Percentiles rank a stretch among this genome's conserved stretches.
These are phyloP conservation scores for Ectemnius cavifrons DNA, from an alignment of 2,888 invertebrate species.

Conservation along the genomic window DNA sequence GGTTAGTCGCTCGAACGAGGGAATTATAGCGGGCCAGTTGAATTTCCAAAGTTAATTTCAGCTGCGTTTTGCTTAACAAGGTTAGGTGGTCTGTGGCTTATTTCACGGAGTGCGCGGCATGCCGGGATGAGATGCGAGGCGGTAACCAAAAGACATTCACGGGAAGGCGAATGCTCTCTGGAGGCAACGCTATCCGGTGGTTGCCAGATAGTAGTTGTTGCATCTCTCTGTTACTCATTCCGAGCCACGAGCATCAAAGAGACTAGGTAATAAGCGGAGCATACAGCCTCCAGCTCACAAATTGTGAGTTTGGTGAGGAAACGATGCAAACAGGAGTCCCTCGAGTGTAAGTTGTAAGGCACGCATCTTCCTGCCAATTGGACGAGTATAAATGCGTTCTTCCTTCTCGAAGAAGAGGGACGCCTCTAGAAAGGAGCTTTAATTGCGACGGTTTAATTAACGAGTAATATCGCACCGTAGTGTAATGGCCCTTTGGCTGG, in stretches of 20 bases:
- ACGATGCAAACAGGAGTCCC: conserved; percentile 1
- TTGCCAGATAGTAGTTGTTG: background rate
- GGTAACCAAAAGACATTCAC: too few species aligned
- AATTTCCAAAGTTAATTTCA: too few species aligned
- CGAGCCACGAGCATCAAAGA: conserved; percentile 26
- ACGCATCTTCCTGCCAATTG: too few species aligned
- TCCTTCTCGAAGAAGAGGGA: too few species aligned
- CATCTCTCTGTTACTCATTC: background rate
- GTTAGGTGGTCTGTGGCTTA: too few species aligned
- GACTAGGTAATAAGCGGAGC: conserved; percentile 25
- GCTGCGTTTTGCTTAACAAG: too few species aligned
- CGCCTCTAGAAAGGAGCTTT: background rate
- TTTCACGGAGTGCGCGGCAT: too few species aligned
- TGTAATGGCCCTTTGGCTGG: conserved; percentile 2
- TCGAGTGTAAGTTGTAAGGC: background rate
- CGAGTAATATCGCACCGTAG: background rate
- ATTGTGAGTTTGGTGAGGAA: conserved; percentile 25
- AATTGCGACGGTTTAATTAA: conserved; percentile 15
- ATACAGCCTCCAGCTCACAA: conserved; percentile 30
- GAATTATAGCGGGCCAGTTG: conserved; percentile 25
- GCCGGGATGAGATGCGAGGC: too few species aligned
- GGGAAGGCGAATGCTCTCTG: background rate
- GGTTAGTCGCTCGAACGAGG: conserved; percentile 18
- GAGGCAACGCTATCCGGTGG: background rate
- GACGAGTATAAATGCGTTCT: too few species aligned